A percentile compares a stretch with the other conserved stretches of the same genome.
Conservation (phyloP, 2,888 invertebrate genomes). For the Leptinotarsa peninsularis region DNA sequence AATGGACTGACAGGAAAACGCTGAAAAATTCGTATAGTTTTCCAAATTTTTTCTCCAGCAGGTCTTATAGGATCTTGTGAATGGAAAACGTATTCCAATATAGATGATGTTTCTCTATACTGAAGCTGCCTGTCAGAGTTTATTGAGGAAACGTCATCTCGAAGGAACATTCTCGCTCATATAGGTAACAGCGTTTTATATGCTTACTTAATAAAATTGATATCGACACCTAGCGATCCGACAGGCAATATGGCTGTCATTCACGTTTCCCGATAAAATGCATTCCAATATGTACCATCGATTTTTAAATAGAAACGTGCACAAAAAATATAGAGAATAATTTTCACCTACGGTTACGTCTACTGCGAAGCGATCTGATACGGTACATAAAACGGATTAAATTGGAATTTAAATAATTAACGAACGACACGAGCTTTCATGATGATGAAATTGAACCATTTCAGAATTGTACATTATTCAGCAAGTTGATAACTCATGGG, state of each 20-base stretch:
- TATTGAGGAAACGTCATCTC: slow-evolving; percentile 4
- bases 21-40: no score
- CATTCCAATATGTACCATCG: background rate
- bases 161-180: background rate
- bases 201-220: background rate
- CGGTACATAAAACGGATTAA: background rate
- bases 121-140: background rate
- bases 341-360: background rate
- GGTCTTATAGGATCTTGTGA: background rate
- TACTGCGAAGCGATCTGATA: background rate
- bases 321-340: background rate
- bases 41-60: no score
- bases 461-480: background rate
- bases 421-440: background rate
- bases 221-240: background rate
- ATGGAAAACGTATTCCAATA: background rate
- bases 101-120: background rate
- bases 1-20: no score
- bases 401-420: background rate
- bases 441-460: background rate
- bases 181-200: background rate
- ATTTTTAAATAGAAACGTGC: background rate
- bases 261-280: slow-evolving; percentile 2
- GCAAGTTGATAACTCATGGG: no score
- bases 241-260: slow-evolving; percentile 4